phyloP scores from a whole-genome alignment of 2,113 vertebrate species.

The Pardalotus punctatus region DNA sequence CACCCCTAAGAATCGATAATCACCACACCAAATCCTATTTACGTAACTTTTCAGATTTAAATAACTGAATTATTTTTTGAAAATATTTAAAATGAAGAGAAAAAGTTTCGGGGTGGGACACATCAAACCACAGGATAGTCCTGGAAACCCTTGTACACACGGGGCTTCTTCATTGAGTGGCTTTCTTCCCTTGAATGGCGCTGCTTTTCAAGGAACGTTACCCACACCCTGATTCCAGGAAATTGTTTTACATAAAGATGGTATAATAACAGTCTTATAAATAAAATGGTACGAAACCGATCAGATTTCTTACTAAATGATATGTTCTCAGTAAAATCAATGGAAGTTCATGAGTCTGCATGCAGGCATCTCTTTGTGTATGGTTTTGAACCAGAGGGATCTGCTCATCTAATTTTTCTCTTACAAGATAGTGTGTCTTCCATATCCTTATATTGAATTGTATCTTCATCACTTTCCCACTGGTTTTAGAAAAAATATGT shows the following conservation, averaged over 20 bases:
- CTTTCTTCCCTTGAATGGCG: neutral
- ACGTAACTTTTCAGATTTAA: slow-evolving; percentile 32
- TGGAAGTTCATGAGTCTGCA: neutral
- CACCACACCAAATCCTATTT: slow-evolving; percentile 55
- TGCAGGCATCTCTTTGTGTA: neutral
- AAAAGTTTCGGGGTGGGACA: neutral
- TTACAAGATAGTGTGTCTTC: neutral
- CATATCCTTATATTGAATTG: neutral
- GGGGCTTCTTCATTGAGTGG: neutral
- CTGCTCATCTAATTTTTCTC: neutral
- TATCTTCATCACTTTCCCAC: neutral
- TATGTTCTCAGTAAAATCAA: neutral
- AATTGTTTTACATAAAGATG: neutral
- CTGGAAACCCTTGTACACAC: neutral
- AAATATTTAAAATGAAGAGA: slow-evolving; percentile 58
- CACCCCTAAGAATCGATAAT: slow-evolving; percentile 43
- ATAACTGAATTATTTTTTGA: slow-evolving; percentile 52
- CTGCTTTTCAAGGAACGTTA: neutral
- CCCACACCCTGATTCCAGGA: neutral
- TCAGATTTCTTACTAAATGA: neutral
- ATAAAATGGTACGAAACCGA: neutral
- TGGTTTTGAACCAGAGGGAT: neutral
- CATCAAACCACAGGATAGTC: neutral
- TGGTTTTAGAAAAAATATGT: neutral
- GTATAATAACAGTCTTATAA: neutral